These are phyloP conservation scores for Himantopus leucocephalus DNA, from an alignment of 2,113 vertebrate species.

Conservation along the genomic window DNA sequence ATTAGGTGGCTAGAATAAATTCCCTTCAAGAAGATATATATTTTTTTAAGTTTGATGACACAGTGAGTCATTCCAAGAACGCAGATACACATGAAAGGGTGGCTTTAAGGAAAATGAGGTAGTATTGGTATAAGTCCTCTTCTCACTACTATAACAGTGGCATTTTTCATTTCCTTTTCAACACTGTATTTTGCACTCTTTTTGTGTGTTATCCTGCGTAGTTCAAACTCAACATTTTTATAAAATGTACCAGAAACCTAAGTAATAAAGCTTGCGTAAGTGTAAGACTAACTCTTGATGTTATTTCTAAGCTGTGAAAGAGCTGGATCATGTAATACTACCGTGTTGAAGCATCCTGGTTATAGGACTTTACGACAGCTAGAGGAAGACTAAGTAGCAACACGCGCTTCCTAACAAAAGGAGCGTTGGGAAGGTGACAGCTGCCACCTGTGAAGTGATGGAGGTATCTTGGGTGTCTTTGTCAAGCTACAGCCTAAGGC, in stretches of 20 bases:
- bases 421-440: conserved; percentile 53
- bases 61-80: neutral
- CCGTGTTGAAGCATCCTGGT: neutral
- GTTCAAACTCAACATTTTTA: neutral
- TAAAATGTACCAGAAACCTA: neutral
- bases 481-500: conserved; percentile 74
- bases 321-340: neutral
- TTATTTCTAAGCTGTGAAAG: neutral
- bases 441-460: conserved; percentile 57
- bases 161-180: conserved; percentile 3
- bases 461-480: conserved; percentile 68
- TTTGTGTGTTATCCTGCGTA: neutral
- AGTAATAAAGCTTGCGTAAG: neutral
- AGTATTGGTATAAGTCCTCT: neutral
- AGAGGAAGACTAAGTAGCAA: neutral
- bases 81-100: neutral
- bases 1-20: neutral
- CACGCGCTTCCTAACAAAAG: conserved; percentile 8
- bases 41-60: neutral
- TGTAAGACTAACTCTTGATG: neutral
- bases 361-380: neutral
- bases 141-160: neutral
- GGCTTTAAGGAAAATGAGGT: neutral
- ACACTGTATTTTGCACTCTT: neutral
- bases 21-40: neutral